These are phyloP conservation scores for Autographa gamma DNA, from an alignment of 2,888 invertebrate genomes.

Conservation along the genomic window DNA sequence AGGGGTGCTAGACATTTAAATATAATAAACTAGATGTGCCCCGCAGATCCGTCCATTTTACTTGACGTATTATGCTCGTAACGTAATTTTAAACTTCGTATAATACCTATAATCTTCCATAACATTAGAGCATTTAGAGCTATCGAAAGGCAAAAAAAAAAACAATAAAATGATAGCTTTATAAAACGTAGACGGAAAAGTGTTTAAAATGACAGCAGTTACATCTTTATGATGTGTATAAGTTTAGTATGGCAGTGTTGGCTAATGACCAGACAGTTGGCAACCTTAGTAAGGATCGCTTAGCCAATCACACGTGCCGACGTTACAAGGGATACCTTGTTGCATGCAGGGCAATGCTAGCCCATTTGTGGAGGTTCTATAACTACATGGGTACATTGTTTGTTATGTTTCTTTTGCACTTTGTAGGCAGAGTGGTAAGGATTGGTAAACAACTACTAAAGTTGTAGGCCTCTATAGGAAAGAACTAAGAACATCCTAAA, in stretches of 20 bases:
- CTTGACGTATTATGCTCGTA: too few relatives aligned
- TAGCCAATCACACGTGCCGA: slow-evolving; percentile 3
- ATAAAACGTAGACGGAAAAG: too few relatives aligned
- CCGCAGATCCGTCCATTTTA: too few relatives aligned
- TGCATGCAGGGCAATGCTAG: background rate
- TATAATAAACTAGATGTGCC: background rate
- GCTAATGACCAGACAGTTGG: background rate
- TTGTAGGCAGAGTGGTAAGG: too few relatives aligned
- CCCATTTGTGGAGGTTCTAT: background rate
- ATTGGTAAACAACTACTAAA: too few relatives aligned
- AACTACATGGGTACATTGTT: background rate
- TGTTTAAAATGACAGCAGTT: too few relatives aligned
- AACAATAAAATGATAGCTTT: too few relatives aligned
- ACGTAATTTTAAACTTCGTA: too few relatives aligned
- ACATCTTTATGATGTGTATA: background rate
- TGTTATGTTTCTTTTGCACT: background rate
- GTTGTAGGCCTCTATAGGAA: background rate
- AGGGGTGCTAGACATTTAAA: slow-evolving; percentile 18
- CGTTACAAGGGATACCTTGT: background rate
- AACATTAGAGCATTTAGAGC: too few relatives aligned
- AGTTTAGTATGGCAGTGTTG: background rate
- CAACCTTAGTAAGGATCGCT: slow-evolving; percentile 4
- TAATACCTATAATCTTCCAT: too few relatives aligned
- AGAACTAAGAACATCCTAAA: background rate
- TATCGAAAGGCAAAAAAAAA: too few relatives aligned